Base-by-base conservation (phyloP, 2,888 invertebrate genomes). In the Amblyjoppa fuscipennis region DNA sequence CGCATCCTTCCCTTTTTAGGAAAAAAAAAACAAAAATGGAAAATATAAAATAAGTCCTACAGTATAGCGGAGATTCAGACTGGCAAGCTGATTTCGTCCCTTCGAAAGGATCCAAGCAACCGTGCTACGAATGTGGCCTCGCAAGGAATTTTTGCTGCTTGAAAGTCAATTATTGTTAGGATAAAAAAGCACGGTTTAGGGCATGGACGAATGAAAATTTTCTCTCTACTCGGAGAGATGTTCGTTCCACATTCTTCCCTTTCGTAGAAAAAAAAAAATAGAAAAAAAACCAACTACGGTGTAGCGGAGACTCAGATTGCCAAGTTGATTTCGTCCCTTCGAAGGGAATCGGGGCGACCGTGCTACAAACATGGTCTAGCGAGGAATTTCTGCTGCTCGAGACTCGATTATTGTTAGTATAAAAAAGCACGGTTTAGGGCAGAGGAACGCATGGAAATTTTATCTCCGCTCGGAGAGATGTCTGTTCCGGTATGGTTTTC, bases 401-500 rank as follows among this genome's bases (percentile, higher is more conserved):
- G 34, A 34, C 34, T 4, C 20, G 20, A 34, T 34, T 34, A 34
- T 4, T 34, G 34, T 34, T 34, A 34, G 34, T n/a, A 41, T 6
- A 11, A 38, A 4, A 45, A 73, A 85, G 81, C 74, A 69, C 74
- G 51, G 51, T 51, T 51, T 51, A n/a, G 5, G 4, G 6, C 16
- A 51, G 38, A 4, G n/a, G n/a, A n/a, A 51, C n/a, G n/a, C n/a
- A 51, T 61, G 59, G 13, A 77, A 64, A 77, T 84, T 77, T 84
- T 77, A 41, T 69, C 56, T 51, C 51, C 66, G 45, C 77, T 16
- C 28, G 61, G 59, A 20, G 74, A 34, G 66, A 75, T 78, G 75
- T 77, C 81, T 69, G 56, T 81, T 81, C 81, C 77, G 75, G 74
- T 77, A 81, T 49, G 69, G 56, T 25, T 59, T 64, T 64, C 20